A percentile compares a stretch with the other conserved stretches of the same genome.
Evolutionary conservation across 2,888 invertebrate species (phyloP).

Genomic region (Cancer borealis): DNA sequence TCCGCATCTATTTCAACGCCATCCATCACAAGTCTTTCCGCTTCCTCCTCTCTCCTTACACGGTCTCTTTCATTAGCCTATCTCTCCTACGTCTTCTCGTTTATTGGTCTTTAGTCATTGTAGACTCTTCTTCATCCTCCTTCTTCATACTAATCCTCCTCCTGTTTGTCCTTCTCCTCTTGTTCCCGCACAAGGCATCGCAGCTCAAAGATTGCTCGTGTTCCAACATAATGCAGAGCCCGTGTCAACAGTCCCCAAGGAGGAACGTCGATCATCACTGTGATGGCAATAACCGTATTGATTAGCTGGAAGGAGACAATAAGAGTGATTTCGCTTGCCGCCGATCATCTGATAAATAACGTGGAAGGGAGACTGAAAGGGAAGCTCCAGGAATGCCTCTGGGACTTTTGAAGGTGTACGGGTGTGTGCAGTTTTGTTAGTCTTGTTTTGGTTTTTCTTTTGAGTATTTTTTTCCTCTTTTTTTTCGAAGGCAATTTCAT

Average conservation of each 20-base stretch:
- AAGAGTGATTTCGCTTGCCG: slow-evolving; percentile 11
- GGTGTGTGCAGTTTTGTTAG: neutral
- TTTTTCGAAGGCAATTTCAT: neutral
- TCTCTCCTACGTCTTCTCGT: neutral
- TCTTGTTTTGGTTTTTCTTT: neutral
- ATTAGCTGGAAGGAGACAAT: neutral
- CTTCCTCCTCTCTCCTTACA: neutral
- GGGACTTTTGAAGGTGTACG: neutral
- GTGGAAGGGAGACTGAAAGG: slow-evolving; percentile 20
- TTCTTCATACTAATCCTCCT: neutral
- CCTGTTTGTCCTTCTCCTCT: neutral
- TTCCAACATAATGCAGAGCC: slow-evolving; percentile 20
- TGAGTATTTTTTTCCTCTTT: neutral
- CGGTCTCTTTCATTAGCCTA: neutral
- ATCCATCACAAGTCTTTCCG: neutral
- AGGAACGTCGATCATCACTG: neutral
- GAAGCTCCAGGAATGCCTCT: neutral
- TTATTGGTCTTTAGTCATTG: neutral
- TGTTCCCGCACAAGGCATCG: neutral
- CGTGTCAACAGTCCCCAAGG: neutral
- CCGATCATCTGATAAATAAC: slow-evolving; percentile 20
- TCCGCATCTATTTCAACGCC: neutral
- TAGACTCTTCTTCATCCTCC: neutral
- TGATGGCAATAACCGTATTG: neutral
- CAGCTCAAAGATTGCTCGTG: slow-evolving; percentile 10